A percentile compares a stretch with the other conserved stretches of the same genome.
phyloP scores from a whole-genome alignment of 2,113 vertebrate species.

The Syngnathoides biaculeatus region DNA sequence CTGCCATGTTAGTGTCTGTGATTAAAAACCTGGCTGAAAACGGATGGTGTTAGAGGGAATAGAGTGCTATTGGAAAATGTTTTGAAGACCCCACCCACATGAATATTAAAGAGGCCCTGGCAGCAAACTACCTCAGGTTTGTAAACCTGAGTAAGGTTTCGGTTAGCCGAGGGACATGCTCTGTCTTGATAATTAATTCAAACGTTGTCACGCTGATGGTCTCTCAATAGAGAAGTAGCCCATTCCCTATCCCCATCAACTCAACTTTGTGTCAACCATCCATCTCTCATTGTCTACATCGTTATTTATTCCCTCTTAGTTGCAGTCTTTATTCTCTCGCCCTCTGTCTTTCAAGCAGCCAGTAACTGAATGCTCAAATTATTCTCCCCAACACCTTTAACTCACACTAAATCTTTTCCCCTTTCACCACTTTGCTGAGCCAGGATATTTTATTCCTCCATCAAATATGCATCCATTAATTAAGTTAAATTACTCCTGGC shows the following conservation, averaged over 20 bases:
- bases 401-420: constrained; percentile 99
- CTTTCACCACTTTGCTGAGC: constrained; percentile 99
- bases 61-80: constrained; percentile 41
- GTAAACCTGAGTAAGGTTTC: constrained; percentile 91
- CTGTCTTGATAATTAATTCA: constrained; percentile 88
- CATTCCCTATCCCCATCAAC: constrained; percentile 83
- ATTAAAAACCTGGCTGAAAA: constrained; percentile 45
- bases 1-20: constrained; percentile 31
- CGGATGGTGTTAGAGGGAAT: constrained; percentile 29
- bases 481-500: constrained; percentile 91
- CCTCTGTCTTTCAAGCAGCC: constrained; percentile 80
- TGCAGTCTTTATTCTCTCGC: constrained; percentile 55
- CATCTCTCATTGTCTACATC: constrained; percentile 70
- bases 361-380: constrained; percentile 97
- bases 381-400: constrained; percentile 99
- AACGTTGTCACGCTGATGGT: constrained; percentile 83
- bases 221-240: constrained; percentile 93
- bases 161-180: constrained; percentile 84
- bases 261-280: constrained; percentile 94
- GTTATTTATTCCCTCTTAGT: constrained; percentile 29
- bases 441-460: constrained; percentile 99
- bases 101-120: constrained; percentile 69
- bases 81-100: constrained; percentile 64
- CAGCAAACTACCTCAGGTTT: constrained; percentile 79
- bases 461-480: constrained; percentile 84